Evolutionary conservation across 1,140 invertebrate genomes (phyloP).

Genomic region (Thalassaphorura encarpata): DNA sequence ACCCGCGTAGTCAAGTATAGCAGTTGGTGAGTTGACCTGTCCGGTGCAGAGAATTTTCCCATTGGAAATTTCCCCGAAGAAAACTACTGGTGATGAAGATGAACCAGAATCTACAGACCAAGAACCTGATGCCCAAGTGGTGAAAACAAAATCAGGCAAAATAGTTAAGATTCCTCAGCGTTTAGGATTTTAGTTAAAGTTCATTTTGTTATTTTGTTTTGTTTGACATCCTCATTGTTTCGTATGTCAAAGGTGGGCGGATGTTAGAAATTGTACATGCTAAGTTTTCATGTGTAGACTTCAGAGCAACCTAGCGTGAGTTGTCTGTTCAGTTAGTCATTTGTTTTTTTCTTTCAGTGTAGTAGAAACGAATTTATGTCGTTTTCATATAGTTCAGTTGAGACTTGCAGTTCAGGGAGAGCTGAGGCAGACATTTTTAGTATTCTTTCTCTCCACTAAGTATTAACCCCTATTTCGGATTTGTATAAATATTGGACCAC

Average conservation of each 20-base stretch:
- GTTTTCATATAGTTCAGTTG: too few species aligned
- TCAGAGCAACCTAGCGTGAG: neutral
- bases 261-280: neutral
- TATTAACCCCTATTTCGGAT: too few species aligned
- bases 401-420: too few species aligned
- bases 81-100: neutral
- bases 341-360: too few species aligned
- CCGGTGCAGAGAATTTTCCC: neutral
- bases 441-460: too few species aligned
- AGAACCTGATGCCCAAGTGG: neutral
- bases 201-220: neutral
- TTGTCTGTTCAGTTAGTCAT: neutral
- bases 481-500: too few species aligned
- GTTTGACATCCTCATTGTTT: neutral
- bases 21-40: constrained; percentile 14
- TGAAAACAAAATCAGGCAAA: neutral
- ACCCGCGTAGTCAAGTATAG: constrained; percentile 24
- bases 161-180: neutral
- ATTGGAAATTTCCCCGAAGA: neutral
- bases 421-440: too few species aligned
- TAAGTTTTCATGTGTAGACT: neutral
- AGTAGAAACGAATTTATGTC: too few species aligned
- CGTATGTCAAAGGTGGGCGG: neutral
- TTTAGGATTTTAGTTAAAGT: neutral
- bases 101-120: neutral